phyloP scores from a whole-genome alignment of 2,113 vertebrate species.

The Chamaetylas fuelleborni region DNA sequence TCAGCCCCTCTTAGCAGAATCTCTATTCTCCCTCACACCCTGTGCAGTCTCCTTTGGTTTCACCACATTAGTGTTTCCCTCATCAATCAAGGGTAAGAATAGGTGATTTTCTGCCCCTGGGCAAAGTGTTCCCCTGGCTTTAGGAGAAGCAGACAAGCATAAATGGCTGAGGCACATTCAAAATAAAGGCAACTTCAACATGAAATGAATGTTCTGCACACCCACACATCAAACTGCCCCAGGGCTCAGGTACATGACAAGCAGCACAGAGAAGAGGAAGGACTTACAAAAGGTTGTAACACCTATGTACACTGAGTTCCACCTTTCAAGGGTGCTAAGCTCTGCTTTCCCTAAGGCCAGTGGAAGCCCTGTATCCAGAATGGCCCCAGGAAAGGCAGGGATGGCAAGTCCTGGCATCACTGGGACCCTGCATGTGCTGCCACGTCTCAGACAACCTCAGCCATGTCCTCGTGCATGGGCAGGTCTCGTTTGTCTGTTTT shows the following conservation, averaged over 20 bases:
- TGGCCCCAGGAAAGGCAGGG: background rate
- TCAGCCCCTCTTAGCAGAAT: background rate
- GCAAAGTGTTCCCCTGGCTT: background rate
- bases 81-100: background rate
- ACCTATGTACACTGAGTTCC: background rate
- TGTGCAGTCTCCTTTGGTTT: background rate
- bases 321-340: background rate
- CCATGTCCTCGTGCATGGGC: rapidly evolving
- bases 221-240: background rate
- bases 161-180: background rate
- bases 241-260: background rate
- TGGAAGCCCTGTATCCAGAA: background rate
- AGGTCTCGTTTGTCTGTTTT: background rate
- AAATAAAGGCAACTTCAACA: background rate
- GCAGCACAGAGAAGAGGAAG: background rate
- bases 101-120: background rate
- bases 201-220: background rate
- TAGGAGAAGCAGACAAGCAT: background rate
- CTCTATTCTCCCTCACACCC: background rate
- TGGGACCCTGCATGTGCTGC: rapidly evolving
- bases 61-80: background rate
- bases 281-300: background rate
- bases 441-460: background rate
- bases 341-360: background rate
- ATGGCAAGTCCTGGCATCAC: background rate